A percentile compares a stretch with the other conserved stretches of the same genome.
phyloP scores from a whole-genome alignment of 2,797 vertebrate species.

The Semaprochilodus insignis region DNA sequence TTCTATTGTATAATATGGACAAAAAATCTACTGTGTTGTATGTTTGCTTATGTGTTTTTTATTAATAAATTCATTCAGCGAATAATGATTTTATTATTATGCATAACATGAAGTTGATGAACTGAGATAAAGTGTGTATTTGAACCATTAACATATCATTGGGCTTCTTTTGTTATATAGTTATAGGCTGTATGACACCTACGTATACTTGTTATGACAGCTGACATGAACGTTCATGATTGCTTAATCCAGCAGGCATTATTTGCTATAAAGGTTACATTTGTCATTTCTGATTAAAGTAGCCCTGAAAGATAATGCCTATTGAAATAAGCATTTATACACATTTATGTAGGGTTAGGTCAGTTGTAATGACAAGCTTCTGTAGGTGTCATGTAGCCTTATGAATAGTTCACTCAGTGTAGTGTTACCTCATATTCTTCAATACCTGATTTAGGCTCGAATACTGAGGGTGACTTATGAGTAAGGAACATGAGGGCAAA shows the following conservation, averaged over 20 bases:
- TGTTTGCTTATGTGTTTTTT: slow-evolving; percentile 46
- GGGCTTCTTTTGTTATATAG: background rate
- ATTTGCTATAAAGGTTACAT: too few relatives aligned
- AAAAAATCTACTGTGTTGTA: background rate
- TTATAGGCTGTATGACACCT: too few relatives aligned
- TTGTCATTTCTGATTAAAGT: too few relatives aligned
- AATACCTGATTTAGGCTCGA: background rate
- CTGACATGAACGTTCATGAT: too few relatives aligned
- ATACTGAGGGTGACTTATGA: background rate
- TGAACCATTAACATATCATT: background rate
- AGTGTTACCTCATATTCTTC: background rate
- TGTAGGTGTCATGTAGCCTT: too few relatives aligned
- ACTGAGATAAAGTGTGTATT: background rate
- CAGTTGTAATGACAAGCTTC: too few relatives aligned
- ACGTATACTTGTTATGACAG: too few relatives aligned
- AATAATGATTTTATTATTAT: background rate
- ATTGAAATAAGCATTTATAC: too few relatives aligned
- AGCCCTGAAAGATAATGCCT: too few relatives aligned
- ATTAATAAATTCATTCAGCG: slow-evolving; percentile 31
- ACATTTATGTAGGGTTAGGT: background rate
- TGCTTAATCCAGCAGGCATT: too few relatives aligned
- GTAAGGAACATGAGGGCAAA: background rate
- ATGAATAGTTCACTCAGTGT: too few relatives aligned
- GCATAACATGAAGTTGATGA: background rate
- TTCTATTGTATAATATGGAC: background rate